Evolutionary conservation across 2,888 invertebrate genomes (phyloP), one percentile per base, ranked within the genome.

Genomic region (Leuctra nigra): DNA sequence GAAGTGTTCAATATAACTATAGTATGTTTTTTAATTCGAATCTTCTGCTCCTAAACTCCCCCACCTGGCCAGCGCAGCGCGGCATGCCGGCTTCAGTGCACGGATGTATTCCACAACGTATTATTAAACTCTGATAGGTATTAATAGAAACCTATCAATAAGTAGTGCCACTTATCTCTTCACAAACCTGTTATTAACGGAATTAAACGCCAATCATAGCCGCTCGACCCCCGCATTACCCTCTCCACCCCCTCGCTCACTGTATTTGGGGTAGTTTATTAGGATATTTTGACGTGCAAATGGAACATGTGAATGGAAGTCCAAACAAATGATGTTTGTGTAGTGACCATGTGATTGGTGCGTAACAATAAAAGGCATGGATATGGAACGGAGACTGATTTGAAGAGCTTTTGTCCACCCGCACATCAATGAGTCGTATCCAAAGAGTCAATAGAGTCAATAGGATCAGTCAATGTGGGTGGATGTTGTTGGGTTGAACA

Each of bases 171-270:
- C 41, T 41, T 41, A 18, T 14, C 41, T 41, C 41, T 16, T 41
- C 41, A 41, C 16, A 41, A 41, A 41, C 16, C 41, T 41, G 41
- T 41, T 20, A 41, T 41, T 41, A 41, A 41, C 18, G 29, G 18
- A 41, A 41, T 41, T 41, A 41, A n/a, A 41, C 41, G 41, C 41
- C 41, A 41, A 41, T 41, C 41, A 41, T 41, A 11, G 14, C 41
- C n/a, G n/a, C n/a, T n/a, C 18, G 14, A 41, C 18, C 41, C 41
- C 41, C 20, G 41, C 14, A 41, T 41, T 41, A 41, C 41, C 16
- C 41, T 20, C 41, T 18, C 41, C 18, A 4, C 41, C 29, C 29
- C 29, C 29, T 29, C 11, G 7, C 29, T 29, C 29, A 38, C 7
- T 9, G 38, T 9, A 6, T 7, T 9, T 9, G 14, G 16, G 38